Conservation (phyloP, 1,140 invertebrate genomes). For the Uloborus diversus region DNA sequence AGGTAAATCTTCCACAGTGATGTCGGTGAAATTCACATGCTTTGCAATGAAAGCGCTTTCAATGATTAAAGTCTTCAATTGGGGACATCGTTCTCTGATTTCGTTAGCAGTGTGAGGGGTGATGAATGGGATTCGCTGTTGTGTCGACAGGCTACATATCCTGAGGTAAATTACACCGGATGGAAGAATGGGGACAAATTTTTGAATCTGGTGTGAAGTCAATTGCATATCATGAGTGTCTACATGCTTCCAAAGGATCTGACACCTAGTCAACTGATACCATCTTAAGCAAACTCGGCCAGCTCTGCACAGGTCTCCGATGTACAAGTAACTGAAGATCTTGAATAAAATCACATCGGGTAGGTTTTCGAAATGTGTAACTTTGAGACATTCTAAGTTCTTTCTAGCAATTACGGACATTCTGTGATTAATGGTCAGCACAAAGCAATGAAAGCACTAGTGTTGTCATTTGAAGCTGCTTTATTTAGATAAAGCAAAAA, state of each 20-base stretch:
- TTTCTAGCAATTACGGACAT: too few relatives aligned
- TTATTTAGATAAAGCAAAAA: too few relatives aligned
- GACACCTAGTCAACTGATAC: slow-evolving; percentile 41
- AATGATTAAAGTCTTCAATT: slow-evolving; percentile 32
- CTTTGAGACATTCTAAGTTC: too few relatives aligned
- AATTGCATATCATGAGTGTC: slow-evolving; percentile 52
- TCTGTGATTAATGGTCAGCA: too few relatives aligned
- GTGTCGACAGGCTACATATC: slow-evolving; percentile 36
- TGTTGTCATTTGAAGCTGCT: too few relatives aligned
- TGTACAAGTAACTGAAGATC: slow-evolving; percentile 39
- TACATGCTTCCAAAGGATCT: slow-evolving; percentile 44
- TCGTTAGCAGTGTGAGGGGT: slow-evolving; percentile 17
- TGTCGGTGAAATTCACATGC: slow-evolving; percentile 40
- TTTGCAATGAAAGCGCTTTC: slow-evolving; percentile 52
- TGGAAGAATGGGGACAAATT: slow-evolving; percentile 40
- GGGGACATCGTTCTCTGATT: slow-evolving; percentile 34
- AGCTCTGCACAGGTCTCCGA: slow-evolving; percentile 40
- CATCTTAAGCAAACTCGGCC: slow-evolving; percentile 47
- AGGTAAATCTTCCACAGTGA: slow-evolving; percentile 51
- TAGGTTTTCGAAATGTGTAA: slow-evolving; percentile 31
- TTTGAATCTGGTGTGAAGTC: slow-evolving; percentile 34
- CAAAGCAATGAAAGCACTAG: too few relatives aligned
- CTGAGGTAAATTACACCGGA: slow-evolving; percentile 31
- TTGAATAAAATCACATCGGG: slow-evolving; percentile 49
- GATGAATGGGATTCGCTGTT: slow-evolving; percentile 37